Conservation (phyloP, 2,797 vertebrate species). For the Todus mexicanus region DNA sequence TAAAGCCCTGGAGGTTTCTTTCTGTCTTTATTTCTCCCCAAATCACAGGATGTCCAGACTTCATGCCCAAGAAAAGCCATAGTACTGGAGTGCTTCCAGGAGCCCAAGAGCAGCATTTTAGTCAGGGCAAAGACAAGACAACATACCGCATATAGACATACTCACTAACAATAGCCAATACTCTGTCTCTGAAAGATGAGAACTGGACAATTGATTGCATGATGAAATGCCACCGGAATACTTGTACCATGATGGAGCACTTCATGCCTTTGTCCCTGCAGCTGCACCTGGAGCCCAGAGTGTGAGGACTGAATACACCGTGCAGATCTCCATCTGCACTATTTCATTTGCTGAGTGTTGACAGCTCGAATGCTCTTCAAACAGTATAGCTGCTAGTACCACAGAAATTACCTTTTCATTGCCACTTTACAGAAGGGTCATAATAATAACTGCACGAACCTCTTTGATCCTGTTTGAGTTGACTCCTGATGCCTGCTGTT, state of each 20-base stretch:
- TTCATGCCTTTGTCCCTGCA: neutral
- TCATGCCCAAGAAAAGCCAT: neutral
- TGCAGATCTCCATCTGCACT: neutral
- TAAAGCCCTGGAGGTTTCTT: neutral
- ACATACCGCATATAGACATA: neutral
- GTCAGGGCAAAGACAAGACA: neutral
- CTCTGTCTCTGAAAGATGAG: neutral
- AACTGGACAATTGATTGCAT: neutral
- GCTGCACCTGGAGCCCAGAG: neutral
- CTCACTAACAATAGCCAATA: neutral
- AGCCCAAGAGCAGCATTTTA: neutral
- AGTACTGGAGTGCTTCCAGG: neutral
- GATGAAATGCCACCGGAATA: neutral
- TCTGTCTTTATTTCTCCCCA: neutral
- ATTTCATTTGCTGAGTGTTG: neutral
- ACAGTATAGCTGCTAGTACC: neutral
- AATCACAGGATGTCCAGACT: neutral
- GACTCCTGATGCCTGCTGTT: neutral
- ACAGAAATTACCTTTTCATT: neutral
- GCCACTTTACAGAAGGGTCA: neutral
- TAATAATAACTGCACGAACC: neutral
- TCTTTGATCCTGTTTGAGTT: neutral
- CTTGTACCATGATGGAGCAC: neutral
- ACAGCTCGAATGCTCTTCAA: neutral
- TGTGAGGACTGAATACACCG: neutral